Evolutionary conservation across 2,113 vertebrate species (phyloP), one percentile per base, ranked within the genome.

Genomic region (Malaclemys terrapin): DNA sequence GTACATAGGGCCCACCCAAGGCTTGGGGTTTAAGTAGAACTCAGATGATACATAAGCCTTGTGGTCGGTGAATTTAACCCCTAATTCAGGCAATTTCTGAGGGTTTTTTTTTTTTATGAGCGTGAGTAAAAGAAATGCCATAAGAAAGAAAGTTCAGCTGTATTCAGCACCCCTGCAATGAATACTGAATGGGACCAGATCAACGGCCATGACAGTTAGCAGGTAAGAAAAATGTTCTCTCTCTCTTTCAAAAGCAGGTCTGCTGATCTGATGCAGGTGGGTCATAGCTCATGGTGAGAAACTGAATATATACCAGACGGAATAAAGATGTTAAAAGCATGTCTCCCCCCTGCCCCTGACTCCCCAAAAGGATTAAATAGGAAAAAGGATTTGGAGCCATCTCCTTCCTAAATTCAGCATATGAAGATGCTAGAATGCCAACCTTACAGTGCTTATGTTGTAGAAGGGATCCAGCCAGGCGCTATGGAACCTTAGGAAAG

Each of bases 401-500:
- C 25, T 27, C 25, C 56, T 57, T 24, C 56, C 14, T 85, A 31
- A 54, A 14, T 7, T 20, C n/a, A 81, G 11, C 4, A 31, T 57
- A 7, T 11, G 25, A 89, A 84, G 42, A 50, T 78, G 5, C 3
- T 0, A 0, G 5, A 65, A 54, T 3, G 45, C 78, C 27, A 52
- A 22, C 17, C 25, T 62, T 0, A 0, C 4, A 11, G 29, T 6
- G 45, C 3, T 53, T 91, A 45, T 57, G 76, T 84, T 81, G 17
- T 45, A 84, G 75, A 87, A 87, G 62, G 76, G 42, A n/a, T 49
- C 84, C 49, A 35, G 17, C 19, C 16, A 9, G 49, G 25, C 2
- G 56, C 56, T 57, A 11, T 25, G 12, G 54, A 57, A 57, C 25
- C 56, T 57, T 57, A 57, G 56, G 24, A 57, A 57, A 57, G 56